Conservation (phyloP, 2,888 invertebrate genomes). For the Polyommatus iphigenia region DNA sequence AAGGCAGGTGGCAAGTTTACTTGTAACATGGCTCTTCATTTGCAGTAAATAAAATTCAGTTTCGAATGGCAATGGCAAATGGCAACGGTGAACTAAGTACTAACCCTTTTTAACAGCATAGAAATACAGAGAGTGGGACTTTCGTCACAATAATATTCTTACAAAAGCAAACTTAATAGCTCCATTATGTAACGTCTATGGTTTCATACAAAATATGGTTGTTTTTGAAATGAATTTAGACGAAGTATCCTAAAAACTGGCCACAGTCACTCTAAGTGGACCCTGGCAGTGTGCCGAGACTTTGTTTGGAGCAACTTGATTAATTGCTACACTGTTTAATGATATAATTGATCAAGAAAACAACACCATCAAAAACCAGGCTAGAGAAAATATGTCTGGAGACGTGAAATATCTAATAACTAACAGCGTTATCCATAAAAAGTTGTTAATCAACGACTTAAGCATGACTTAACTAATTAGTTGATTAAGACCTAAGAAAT, state of each 20-base stretch:
- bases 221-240: slow-evolving; percentile 6
- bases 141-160: background rate
- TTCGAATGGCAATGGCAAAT: too few species aligned
- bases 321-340: slow-evolving; percentile 16
- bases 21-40: too few species aligned
- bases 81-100: too few species aligned
- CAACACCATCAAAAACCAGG: background rate
- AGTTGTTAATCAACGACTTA: too few species aligned
- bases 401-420: background rate
- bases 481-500: too few species aligned
- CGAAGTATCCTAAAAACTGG: slow-evolving; percentile 10
- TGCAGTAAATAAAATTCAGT: too few species aligned
- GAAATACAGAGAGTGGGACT: background rate
- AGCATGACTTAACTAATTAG: too few species aligned
- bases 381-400: background rate
- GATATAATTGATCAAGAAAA: slow-evolving; percentile 17
- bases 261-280: slow-evolving; percentile 12
- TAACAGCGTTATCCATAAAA: too few species aligned
- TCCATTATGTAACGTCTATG: background rate
- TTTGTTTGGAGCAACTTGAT: background rate
- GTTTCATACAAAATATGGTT: background rate
- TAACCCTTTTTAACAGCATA: background rate
- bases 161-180: background rate
- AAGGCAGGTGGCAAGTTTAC: too few species aligned
- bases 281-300: slow-evolving; percentile 15